A percentile compares a stretch with the other conserved stretches of the same genome.
Evolutionary conservation across 1,140 invertebrate species (phyloP).

Genomic region (Pogonomyrmex californicus): DNA sequence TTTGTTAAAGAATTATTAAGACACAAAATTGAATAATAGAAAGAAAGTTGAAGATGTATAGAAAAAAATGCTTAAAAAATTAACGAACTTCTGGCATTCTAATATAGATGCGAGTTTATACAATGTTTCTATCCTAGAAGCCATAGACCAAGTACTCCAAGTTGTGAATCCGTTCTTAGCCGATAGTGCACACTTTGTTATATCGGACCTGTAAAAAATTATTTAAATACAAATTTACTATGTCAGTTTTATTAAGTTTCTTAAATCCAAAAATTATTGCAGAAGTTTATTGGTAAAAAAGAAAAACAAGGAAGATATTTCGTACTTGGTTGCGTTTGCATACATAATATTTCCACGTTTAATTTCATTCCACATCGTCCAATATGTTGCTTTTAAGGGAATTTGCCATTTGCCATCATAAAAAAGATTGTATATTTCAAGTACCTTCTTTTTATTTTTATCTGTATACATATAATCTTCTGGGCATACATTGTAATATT

Average conservation of each 20-base stretch:
- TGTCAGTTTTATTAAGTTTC: not conserved
- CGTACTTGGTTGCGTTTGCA: constrained; percentile 8
- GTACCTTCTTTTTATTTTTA: too few relatives aligned
- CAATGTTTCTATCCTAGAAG: not conserved
- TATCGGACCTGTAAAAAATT: constrained; percentile 14
- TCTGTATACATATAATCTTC: not conserved
- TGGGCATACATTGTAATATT: not conserved
- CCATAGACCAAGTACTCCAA: not conserved
- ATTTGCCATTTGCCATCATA: constrained; percentile 24
- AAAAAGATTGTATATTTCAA: constrained; percentile 5
- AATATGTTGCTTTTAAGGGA: constrained; percentile 18
- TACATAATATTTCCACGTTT: not conserved
- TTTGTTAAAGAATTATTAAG: not conserved
- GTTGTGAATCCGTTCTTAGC: not conserved
- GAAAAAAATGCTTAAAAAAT: not conserved
- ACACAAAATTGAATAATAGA: not conserved
- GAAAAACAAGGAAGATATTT: not conserved
- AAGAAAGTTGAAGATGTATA: not conserved
- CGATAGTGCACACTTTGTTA: not conserved
- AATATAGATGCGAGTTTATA: not conserved
- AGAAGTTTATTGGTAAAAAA: not conserved
- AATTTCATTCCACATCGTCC: not conserved
- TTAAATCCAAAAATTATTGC: not conserved
- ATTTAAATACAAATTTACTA: not conserved
- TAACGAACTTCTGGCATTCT: not conserved